These are phyloP conservation scores for Cotesia congregata DNA, from an alignment of 2,888 invertebrate species.

Conservation along the genomic window DNA sequence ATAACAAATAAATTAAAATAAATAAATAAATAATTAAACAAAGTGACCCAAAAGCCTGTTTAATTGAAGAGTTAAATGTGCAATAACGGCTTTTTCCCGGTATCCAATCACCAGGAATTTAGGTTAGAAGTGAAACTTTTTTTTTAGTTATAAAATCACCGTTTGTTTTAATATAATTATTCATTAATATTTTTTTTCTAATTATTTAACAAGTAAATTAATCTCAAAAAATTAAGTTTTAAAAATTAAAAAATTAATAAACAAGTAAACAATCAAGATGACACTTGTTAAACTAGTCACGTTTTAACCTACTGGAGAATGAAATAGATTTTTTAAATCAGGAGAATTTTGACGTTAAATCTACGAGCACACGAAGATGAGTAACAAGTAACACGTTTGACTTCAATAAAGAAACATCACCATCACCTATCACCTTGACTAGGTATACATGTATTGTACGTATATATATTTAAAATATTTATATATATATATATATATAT, in stretches of 20 bases:
- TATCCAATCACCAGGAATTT: constrained; percentile 52
- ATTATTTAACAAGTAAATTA: background rate
- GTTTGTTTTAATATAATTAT: constrained; percentile 30
- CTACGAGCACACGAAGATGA: background rate
- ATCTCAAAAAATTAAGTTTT: background rate
- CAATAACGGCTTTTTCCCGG: background rate
- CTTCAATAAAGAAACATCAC: background rate
- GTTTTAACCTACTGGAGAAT: too few relatives aligned
- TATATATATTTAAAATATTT: background rate
- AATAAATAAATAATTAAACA: constrained; percentile 8
- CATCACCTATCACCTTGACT: background rate
- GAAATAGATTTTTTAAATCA: background rate
- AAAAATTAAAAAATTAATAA: too few relatives aligned
- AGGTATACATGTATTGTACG: background rate
- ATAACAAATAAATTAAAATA: background rate
- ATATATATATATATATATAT: too few relatives aligned
- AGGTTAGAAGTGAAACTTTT: constrained; percentile 69
- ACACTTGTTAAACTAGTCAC: too few relatives aligned
- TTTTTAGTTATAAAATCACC: constrained; percentile 57
- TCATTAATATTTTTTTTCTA: background rate
- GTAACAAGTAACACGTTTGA: background rate
- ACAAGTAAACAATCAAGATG: too few relatives aligned
- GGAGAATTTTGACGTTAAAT: background rate
- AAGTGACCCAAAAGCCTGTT: background rate
- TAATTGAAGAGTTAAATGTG: background rate